Conservation (phyloP, 1,140 invertebrate genomes). For the Drosophila neocordata region DNA sequence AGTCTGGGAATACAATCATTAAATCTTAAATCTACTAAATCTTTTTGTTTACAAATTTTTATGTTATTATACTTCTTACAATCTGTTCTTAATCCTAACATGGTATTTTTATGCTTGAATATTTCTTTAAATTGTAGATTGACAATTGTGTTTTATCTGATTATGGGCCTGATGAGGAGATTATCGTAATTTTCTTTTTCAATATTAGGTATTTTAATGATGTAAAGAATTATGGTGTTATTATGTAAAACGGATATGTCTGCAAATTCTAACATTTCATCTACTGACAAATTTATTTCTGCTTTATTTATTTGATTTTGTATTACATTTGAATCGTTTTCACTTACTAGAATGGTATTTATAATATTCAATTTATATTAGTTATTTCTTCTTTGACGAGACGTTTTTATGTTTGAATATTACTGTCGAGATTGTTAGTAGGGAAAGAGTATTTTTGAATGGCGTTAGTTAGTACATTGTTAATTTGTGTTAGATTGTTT, state of each 20-base stretch:
- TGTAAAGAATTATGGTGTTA: constrained; percentile 24
- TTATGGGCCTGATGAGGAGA: neutral
- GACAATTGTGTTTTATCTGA: too few relatives aligned
- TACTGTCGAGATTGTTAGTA: too few relatives aligned
- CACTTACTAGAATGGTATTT: too few relatives aligned
- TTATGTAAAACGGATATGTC: constrained; percentile 19
- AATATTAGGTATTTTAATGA: constrained; percentile 22
- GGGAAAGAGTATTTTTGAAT: too few relatives aligned
- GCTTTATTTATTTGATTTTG: too few relatives aligned
- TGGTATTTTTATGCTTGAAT: neutral
- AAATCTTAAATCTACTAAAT: constrained; percentile 6
- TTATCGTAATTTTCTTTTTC: constrained; percentile 17
- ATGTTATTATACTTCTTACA: constrained; percentile 2
- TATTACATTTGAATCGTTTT: too few relatives aligned
- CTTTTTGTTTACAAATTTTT: constrained; percentile 16
- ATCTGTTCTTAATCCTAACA: neutral
- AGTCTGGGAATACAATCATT: constrained; percentile 17
- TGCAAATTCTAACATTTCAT: neutral
- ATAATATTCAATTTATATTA: too few relatives aligned
- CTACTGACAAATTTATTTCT: neutral
- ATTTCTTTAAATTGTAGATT: too few relatives aligned
- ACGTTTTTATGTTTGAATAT: too few relatives aligned
- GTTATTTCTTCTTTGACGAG: too few relatives aligned
- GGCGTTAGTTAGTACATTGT: too few relatives aligned
- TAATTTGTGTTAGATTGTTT: too few relatives aligned